Evolutionary conservation across 2,797 vertebrate genomes (phyloP).

Genomic region (Sebastes itinus): DNA sequence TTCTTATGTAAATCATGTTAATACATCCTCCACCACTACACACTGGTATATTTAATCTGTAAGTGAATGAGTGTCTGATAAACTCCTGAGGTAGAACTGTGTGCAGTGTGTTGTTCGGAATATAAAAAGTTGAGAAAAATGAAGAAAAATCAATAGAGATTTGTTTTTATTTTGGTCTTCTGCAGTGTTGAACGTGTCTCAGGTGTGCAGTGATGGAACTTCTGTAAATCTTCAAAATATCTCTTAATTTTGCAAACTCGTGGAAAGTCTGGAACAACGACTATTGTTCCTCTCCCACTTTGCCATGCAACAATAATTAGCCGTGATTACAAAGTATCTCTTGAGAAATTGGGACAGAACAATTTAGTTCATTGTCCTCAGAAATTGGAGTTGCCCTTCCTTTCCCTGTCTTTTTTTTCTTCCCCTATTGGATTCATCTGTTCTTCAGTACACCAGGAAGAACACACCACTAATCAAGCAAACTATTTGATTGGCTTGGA

Average conservation of each 20-base stretch:
- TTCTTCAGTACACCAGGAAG: constrained; percentile 47
- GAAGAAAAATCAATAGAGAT: neutral
- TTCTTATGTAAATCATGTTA: neutral
- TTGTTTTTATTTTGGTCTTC: constrained; percentile 6
- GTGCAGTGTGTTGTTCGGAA: neutral
- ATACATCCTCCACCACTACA: neutral
- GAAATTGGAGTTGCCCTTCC: constrained; percentile 73
- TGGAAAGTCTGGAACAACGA: constrained; percentile 43
- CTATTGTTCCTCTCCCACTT: constrained; percentile 67
- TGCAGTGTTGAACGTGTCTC: neutral
- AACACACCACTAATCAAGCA: constrained; percentile 69
- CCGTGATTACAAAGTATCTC: constrained; percentile 80
- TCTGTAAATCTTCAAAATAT: constrained; percentile 23
- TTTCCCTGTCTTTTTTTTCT: constrained; percentile 28
- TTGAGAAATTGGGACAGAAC: constrained; percentile 80
- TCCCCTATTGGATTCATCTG: constrained; percentile 60
- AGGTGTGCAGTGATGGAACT: neutral
- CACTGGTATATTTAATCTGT: neutral
- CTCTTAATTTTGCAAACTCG: constrained; percentile 43
- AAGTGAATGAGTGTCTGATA: neutral
- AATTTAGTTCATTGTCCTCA: constrained; percentile 76
- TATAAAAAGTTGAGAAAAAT: neutral
- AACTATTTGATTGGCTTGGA: constrained; percentile 68
- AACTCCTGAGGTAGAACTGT: neutral
- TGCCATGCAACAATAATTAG: constrained; percentile 73